Percentiles rank a stretch among this genome's conserved stretches.
phyloP scores from a whole-genome alignment of 2,797 vertebrate species.

The Myiotriccus ornatus region DNA sequence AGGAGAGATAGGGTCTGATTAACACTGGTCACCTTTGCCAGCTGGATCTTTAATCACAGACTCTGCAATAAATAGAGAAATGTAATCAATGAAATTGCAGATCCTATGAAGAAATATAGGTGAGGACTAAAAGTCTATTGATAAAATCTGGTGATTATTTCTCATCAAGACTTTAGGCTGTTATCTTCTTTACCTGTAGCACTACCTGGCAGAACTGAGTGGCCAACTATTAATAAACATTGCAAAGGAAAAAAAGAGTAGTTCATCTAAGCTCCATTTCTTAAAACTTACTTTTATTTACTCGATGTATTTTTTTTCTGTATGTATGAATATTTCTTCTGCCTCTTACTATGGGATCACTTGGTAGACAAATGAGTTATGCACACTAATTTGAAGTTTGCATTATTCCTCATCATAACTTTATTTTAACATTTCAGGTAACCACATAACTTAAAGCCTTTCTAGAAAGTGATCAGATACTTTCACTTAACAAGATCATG shows the following conservation, averaged over 20 bases:
- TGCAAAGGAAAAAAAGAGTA: not conserved
- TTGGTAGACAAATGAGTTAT: not conserved
- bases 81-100: not conserved
- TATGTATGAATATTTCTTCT: not conserved
- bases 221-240: not conserved
- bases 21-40: constrained; percentile 2
- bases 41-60: not conserved
- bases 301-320: not conserved
- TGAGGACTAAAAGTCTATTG: not conserved
- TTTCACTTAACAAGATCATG: not conserved
- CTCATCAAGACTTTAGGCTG: not conserved
- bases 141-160: constrained; percentile 26
- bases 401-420: not conserved
- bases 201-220: not conserved
- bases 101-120: constrained; percentile 23
- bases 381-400: not conserved
- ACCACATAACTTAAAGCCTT: not conserved
- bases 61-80: constrained; percentile 4
- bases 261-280: not conserved
- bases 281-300: not conserved
- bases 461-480: not conserved
- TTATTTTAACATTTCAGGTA: not conserved
- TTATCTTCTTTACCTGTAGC: not conserved
- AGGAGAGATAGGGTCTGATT: constrained; percentile 12
- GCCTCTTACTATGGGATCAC: not conserved